These are phyloP conservation scores for Isichthys henryi DNA, from an alignment of 2,113 vertebrate genomes.

Conservation along the genomic window DNA sequence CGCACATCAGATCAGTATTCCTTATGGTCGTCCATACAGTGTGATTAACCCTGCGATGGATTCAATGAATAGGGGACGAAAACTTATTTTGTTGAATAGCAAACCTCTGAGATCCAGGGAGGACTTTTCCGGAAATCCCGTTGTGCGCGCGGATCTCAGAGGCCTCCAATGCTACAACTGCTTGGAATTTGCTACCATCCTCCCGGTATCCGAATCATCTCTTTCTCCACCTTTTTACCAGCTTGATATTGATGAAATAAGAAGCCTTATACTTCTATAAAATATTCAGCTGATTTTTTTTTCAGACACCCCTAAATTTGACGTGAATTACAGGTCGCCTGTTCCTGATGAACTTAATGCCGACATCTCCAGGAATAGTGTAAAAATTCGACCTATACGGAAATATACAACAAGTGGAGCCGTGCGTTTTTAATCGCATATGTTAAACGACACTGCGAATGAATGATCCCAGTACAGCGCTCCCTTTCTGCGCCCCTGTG, in stretches of 20 bases:
- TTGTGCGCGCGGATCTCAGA: not conserved
- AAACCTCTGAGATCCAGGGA: not conserved
- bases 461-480: not conserved
- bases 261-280: not conserved
- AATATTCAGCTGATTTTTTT: not conserved
- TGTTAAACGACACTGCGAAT: not conserved
- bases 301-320: not conserved
- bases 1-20: slow-evolving; percentile 20
- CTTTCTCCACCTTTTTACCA: not conserved
- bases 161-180: not conserved
- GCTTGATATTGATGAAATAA: not conserved
- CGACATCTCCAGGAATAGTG: not conserved
- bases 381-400: not conserved
- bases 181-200: not conserved
- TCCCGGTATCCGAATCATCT: not conserved
- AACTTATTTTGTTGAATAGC: not conserved
- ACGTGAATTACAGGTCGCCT: not conserved
- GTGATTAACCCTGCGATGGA: not conserved
- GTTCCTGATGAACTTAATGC: not conserved
- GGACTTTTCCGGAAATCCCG: not conserved
- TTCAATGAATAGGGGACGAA: not conserved
- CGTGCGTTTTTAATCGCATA: not conserved
- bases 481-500: not conserved
- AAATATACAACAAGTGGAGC: not conserved
- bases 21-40: not conserved